Base-by-base conservation (phyloP, 1,140 invertebrate genomes). In the Scaptomyza hsui region DNA sequence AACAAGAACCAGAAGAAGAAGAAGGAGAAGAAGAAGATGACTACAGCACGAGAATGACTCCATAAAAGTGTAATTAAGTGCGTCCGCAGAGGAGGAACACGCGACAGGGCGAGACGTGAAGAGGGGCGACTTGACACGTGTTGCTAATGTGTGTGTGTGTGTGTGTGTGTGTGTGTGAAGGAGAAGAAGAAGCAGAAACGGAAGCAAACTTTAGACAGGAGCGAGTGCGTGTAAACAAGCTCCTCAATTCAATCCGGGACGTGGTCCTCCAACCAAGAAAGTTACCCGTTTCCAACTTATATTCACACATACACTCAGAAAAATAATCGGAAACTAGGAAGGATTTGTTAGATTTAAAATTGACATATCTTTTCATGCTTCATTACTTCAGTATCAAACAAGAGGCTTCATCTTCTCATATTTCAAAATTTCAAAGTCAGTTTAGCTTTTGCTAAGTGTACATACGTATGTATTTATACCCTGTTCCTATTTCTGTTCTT, bases 51-150 rank as follows among this genome's bases (percentile, higher is more conserved):
- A 21, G 44, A 63, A 59, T 61, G 81, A 81, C 81, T 85, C 77
- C 65, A 88, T 85, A 77, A 85, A 85, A 85, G 73, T 86, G 82
- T 85, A 85, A 85, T 85, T 85, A 85, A 85, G 81, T 62, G 72
- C 59, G 47, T 37, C 77, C 42, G 41, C 21, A 37, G 18, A 37
- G 9, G 19, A 48, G n/a, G n/a, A n/a, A n/a, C n/a, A 57, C 42
- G 60, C 57, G 39, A 12, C 52, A 49, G 65, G 42, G 41, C 57
- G 29, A 45, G 19, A 21, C 18, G n/a, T 19, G 10, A 39, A n/a
- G 24, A 1, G 21, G 35, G 32, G 10, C 18, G 19, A 10, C 63
- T 80, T 80, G 81, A 85, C 81, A 85, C 80, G 77, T 86, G 80
- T 86, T 85, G 80, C 81, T 85, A 77, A 86, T 86, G 81, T 85